Conservation (phyloP, 2,797 vertebrate species). For the Labroides dimidiatus region DNA sequence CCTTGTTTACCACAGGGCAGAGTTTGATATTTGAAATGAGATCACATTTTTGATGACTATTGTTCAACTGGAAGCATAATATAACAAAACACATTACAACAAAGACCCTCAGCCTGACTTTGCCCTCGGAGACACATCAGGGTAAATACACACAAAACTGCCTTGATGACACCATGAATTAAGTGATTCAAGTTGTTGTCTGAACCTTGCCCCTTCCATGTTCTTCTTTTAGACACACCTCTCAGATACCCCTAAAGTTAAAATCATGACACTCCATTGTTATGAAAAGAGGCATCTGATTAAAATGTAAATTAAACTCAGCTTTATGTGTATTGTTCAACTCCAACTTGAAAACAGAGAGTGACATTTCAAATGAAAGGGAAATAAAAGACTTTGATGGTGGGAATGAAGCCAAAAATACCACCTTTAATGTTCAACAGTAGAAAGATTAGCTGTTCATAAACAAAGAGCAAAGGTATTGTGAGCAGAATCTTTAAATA, state of each 20-base stretch:
- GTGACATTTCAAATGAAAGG: conserved; percentile 34
- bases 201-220: conserved; percentile 15
- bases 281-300: conserved; percentile 64
- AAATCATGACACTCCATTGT: conserved; percentile 55
- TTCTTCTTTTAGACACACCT: conserved; percentile 44
- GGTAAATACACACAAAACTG: conserved; percentile 10
- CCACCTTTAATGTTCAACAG: conserved; percentile 43
- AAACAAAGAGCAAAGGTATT: background rate
- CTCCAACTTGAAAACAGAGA: conserved; percentile 35
- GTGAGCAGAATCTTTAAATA: background rate
- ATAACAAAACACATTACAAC: background rate
- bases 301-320: conserved; percentile 74
- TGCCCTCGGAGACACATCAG: conserved; percentile 22
- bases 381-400: conserved; percentile 25
- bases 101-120: background rate
- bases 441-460: conserved; percentile 20
- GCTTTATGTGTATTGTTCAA: conserved; percentile 28
- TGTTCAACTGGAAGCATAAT: too few relatives aligned
- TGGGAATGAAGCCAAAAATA: conserved; percentile 29
- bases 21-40: too few relatives aligned
- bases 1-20: too few relatives aligned
- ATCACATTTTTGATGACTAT: too few relatives aligned
- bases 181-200: conserved; percentile 24
- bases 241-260: conserved; percentile 44
- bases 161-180: conserved; percentile 33